Percentiles rank a stretch among this genome's conserved stretches.
Conservation (phyloP, 2,797 vertebrate genomes). For the Bucorvus abyssinicus region DNA sequence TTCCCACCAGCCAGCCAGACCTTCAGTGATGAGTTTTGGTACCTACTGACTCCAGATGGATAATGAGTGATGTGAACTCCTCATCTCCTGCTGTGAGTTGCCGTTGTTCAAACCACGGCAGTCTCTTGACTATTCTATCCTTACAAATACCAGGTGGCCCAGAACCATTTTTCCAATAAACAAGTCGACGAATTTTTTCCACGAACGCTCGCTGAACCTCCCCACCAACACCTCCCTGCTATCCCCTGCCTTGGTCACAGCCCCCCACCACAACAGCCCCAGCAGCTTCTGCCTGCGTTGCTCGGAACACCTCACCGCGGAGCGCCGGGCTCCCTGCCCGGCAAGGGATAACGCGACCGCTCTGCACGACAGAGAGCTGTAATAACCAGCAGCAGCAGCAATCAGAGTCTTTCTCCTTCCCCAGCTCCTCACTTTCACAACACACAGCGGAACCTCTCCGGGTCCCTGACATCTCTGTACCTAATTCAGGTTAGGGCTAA, state of each 20-base stretch:
- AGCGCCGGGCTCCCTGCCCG: background rate
- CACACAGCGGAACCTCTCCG: background rate
- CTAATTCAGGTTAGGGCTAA: background rate
- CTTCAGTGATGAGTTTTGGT: background rate
- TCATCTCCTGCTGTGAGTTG: background rate
- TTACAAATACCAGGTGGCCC: background rate
- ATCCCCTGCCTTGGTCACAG: background rate
- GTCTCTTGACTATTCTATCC: background rate
- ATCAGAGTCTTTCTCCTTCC: background rate
- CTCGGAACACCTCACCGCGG: background rate
- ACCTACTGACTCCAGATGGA: background rate
- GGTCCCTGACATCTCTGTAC: background rate
- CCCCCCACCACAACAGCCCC: background rate
- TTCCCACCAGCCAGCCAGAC: background rate
- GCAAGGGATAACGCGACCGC: background rate
- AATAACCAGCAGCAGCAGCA: background rate
- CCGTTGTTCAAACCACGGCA: background rate
- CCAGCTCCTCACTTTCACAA: background rate
- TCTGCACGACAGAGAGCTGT: background rate
- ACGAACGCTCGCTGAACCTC: accelerated
- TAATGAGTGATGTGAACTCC: background rate
- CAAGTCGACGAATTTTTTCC: background rate
- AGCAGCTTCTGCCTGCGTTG: background rate
- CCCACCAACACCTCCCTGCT: background rate
- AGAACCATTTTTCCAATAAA: background rate